Percentiles rank a stretch among this genome's conserved stretches.
phyloP scores from a whole-genome alignment of 2,113 vertebrate species.

The Onychostruthus taczanowskii region DNA sequence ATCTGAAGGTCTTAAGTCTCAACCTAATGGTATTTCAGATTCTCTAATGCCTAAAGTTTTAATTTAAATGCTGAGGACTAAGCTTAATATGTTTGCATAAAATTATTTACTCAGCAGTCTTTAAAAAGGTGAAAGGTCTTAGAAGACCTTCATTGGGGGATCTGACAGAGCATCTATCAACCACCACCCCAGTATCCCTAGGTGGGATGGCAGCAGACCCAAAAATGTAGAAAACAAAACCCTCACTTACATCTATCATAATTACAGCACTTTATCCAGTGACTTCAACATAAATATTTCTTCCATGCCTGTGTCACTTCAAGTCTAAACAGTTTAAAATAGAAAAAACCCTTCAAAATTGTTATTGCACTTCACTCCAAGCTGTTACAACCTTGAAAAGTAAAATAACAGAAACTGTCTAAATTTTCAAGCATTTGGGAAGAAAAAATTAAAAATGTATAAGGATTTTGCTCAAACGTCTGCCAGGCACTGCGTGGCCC shows the following conservation, averaged over 20 bases:
- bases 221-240: background rate
- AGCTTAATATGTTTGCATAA: background rate
- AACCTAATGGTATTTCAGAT: conserved; percentile 5
- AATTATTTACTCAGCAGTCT: background rate
- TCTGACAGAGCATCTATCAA: background rate
- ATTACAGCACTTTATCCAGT: background rate
- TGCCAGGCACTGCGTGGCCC: background rate
- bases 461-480: background rate
- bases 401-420: background rate
- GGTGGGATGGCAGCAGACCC: background rate
- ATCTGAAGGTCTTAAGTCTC: background rate
- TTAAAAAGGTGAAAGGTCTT: background rate
- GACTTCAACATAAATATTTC: background rate
- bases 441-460: background rate
- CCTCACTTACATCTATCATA: background rate
- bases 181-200: background rate
- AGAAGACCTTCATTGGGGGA: background rate
- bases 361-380: background rate
- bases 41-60: background rate
- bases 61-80: background rate
- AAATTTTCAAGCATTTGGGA: background rate
- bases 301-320: background rate
- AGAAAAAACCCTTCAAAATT: background rate
- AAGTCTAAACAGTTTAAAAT: background rate
- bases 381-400: background rate